phyloP scores from a whole-genome alignment of 2,113 vertebrate species.

The Balaeniceps rex region DNA sequence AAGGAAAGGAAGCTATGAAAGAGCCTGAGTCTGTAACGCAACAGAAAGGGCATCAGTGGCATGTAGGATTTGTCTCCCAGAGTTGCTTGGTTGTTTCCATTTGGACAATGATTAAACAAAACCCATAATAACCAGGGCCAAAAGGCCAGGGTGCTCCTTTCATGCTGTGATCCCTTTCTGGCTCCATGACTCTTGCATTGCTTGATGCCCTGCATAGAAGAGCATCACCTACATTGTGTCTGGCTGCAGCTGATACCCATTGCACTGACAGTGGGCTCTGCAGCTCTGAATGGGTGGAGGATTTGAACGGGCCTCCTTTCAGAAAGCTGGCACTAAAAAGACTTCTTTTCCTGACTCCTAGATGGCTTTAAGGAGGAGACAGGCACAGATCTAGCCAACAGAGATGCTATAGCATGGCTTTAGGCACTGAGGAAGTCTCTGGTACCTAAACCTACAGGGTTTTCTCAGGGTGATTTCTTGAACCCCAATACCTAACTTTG shows the following conservation, averaged over 20 bases:
- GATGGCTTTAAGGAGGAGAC: not conserved
- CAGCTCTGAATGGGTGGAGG: not conserved
- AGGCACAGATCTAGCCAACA: not conserved
- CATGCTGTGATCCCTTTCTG: not conserved
- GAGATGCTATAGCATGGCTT: not conserved
- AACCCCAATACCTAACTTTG: not conserved
- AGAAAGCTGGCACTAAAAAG: not conserved
- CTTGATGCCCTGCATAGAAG: not conserved
- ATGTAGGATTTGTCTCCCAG: not conserved
- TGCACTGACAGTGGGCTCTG: not conserved
- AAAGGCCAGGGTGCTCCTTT: not conserved
- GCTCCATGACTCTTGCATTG: not conserved
- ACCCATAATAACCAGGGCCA: not conserved
- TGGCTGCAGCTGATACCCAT: not conserved
- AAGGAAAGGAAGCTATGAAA: not conserved
- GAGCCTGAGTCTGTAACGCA: not conserved
- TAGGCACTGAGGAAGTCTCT: not conserved
- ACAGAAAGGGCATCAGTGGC: not conserved
- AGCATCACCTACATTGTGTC: not conserved
- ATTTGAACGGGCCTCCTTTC: not conserved
- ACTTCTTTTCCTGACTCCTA: not conserved
- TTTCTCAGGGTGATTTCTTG: not conserved
- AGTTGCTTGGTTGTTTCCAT: not conserved
- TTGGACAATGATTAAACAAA: not conserved
- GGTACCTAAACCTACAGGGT: not conserved